Conservation (phyloP, 2,113 vertebrate species). For the Mesoclemmys tuberculata region DNA sequence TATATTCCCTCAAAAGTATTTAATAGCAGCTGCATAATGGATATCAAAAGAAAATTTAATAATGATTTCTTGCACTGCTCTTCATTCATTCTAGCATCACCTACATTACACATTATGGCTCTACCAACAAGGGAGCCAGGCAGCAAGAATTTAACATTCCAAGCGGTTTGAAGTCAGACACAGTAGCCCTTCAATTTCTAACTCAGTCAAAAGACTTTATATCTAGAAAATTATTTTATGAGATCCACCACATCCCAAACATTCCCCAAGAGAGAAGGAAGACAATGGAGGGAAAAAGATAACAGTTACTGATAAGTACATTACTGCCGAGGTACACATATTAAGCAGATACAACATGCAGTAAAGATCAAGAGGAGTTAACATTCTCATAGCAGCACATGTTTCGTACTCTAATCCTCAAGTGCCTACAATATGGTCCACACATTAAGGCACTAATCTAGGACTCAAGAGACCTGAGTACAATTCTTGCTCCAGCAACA, state of each 20-base stretch:
- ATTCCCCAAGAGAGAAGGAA: not conserved
- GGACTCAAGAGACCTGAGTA: not conserved
- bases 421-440: not conserved
- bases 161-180: not conserved
- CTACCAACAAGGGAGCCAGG: not conserved
- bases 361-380: not conserved
- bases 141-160: not conserved
- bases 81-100: not conserved
- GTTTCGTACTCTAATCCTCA: not conserved
- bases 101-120: not conserved
- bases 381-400: not conserved
- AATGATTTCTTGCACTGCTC: not conserved
- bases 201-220: not conserved
- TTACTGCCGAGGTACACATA: not conserved
- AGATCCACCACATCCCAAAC: not conserved
- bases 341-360: not conserved
- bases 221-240: not conserved
- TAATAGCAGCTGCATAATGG: not conserved
- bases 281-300: not conserved
- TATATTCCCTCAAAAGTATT: not conserved
- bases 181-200: not conserved
- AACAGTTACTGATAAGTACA: not conserved
- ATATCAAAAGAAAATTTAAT: not conserved
- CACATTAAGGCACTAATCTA: not conserved
- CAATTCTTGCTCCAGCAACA: not conserved